Evolutionary conservation across 1,140 invertebrate species (phyloP).

Genomic region (Spodoptera litura): DNA sequence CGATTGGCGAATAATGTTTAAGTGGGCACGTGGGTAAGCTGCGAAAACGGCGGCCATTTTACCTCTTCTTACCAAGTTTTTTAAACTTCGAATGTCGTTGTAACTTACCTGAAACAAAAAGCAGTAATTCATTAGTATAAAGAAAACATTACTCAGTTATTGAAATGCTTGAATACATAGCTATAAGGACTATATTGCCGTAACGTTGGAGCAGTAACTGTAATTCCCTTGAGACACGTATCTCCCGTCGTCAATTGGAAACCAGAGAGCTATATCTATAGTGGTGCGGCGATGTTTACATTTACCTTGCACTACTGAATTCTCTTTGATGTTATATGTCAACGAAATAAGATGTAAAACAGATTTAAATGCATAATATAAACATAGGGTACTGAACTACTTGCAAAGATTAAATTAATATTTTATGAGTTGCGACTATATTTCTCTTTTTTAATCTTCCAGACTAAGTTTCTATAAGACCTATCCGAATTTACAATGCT

Average conservation of each 20-base stretch:
- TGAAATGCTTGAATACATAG: background rate
- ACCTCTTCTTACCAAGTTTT: background rate
- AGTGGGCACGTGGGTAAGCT: background rate
- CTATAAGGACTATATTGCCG: background rate
- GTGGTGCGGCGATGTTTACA: conserved; percentile 13
- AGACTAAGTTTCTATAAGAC: too few relatives aligned
- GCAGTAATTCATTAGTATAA: conserved; percentile 10
- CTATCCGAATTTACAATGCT: too few relatives aligned
- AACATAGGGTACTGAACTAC: too few relatives aligned
- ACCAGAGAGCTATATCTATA: background rate
- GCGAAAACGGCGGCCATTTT: conserved; percentile 12
- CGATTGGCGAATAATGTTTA: conserved; percentile 34
- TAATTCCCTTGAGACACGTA: conserved; percentile 6
- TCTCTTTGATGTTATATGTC: conserved; percentile 22
- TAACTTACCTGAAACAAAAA: conserved; percentile 47
- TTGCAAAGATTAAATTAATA: background rate
- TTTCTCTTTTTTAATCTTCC: too few relatives aligned
- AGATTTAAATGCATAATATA: background rate
- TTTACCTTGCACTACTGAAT: conserved; percentile 16
- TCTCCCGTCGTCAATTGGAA: conserved; percentile 27
- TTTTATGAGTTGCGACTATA: too few relatives aligned
- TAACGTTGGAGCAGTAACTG: background rate
- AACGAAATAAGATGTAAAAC: background rate
- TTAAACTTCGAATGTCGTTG: background rate
- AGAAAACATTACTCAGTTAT: background rate